Evolutionary conservation across 1,140 invertebrate genomes (phyloP).

Genomic region (Formica exsecta): DNA sequence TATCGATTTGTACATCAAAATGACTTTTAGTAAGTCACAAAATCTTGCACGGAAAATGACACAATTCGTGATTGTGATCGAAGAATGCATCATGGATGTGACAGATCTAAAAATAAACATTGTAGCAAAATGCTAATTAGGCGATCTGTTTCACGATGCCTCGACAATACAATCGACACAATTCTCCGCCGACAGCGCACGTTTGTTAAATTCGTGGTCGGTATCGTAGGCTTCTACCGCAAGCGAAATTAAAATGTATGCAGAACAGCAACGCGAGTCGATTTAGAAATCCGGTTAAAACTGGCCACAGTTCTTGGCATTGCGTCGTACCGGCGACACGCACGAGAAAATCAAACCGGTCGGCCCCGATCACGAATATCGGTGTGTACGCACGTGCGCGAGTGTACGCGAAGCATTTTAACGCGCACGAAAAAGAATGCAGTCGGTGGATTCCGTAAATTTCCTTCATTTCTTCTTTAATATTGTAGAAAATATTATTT

Average conservation of each 20-base stretch:
- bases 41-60: neutral
- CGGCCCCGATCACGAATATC: slow-evolving; percentile 8
- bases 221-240: slow-evolving; percentile 57
- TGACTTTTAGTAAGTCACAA: neutral
- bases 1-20: neutral
- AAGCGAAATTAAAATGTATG: slow-evolving; percentile 34
- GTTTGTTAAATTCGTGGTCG: slow-evolving; percentile 44
- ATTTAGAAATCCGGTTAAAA: slow-evolving; percentile 72
- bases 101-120: no score
- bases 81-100: neutral
- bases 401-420: slow-evolving; percentile 24
- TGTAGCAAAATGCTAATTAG: neutral
- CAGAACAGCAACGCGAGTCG: slow-evolving; percentile 14
- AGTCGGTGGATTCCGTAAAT: neutral
- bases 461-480: neutral
- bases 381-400: slow-evolving; percentile 16
- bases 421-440: neutral
- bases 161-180: neutral
- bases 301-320: slow-evolving; percentile 70
- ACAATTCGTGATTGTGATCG: neutral
- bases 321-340: slow-evolving; percentile 50
- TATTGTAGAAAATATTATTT: neutral
- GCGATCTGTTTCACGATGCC: neutral
- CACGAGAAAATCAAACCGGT: slow-evolving; percentile 54
- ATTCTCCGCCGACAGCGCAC: slow-evolving; percentile 16